Evolutionary conservation across 2,797 vertebrate genomes (phyloP), one percentile per base, ranked within the genome.

Genomic region (Toxotes lorentzi): DNA sequence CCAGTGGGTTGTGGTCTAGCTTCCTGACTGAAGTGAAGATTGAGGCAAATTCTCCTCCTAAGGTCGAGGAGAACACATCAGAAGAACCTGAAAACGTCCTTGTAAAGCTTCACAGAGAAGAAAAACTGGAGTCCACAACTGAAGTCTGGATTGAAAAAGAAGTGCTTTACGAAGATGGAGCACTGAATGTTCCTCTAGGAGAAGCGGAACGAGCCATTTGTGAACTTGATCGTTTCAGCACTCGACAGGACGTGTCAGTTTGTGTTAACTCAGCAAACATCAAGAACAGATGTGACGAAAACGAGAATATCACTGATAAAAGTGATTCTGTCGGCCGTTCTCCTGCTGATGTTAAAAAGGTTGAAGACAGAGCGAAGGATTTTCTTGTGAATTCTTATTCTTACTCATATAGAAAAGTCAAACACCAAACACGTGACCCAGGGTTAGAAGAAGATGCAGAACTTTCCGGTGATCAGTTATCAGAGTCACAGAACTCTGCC

Each of bases 1-100:
- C 57, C 82, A n/a, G 70, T 24, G 38, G 13, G 73, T 40, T 54
- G 64, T 16, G 41, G 80, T 70, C 78, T 69, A 73, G 70, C 71
- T n/a, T 73, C 80, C 74, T 64, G 60, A 51, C 70, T 24, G 35
- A 38, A 27, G n/a, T 6, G 16, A 70, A 70, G 53, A 54, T 57
- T 4, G 56, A 78, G 60, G 65, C 30, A 27, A 74, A 74, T 41
- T 61, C 41, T 34, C 14, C 53, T 34, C 23, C 24, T 68, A 63
- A 82, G 14, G 50, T 57, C 80, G 48, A 40, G 24, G 62, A 73
- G 70, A 85, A 74, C 40, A 1, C 23, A 64, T 61, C 30, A 19
- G 81, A 71, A 34, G 83, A 88, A 66, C 32, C 65, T 5, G 54
- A 81, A 47, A 17, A 30, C 1, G 0, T 6, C 41, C 35, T 30